Conservation (phyloP, 2,888 invertebrate genomes). For the Osmoderma eremita region DNA sequence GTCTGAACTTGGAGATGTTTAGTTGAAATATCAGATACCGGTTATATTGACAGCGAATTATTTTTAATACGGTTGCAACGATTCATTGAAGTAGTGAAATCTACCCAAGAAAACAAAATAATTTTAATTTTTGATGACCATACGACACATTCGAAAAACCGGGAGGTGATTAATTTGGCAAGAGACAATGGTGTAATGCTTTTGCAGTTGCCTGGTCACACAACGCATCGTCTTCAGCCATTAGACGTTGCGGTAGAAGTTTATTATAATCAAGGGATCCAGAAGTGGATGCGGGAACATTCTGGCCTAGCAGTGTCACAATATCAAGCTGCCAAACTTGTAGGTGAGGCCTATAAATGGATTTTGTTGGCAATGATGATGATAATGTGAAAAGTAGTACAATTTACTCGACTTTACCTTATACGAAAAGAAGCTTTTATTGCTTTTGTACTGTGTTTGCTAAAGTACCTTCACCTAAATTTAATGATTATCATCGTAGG, state of each 20-base stretch:
- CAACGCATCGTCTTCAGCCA: too few species aligned
- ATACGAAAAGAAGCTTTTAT: too few species aligned
- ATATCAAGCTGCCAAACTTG: constrained; percentile 15
- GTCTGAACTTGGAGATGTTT: constrained; percentile 7
- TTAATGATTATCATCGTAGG: too few species aligned
- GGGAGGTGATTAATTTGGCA: constrained; percentile 47
- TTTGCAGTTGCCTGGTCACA: constrained; percentile 51
- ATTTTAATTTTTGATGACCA: constrained; percentile 51
- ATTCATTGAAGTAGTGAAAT: constrained; percentile 55
- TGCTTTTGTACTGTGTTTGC: too few species aligned
- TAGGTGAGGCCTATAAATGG: constrained; percentile 3
- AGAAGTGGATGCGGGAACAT: constrained; percentile 14
- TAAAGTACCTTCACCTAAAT: too few species aligned
- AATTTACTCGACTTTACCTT: too few species aligned
- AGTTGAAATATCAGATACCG: constrained; percentile 22
- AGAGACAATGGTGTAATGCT: background rate
- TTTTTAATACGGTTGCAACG: constrained; percentile 36
- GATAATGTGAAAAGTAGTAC: too few species aligned
- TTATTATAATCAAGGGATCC: constrained; percentile 4
- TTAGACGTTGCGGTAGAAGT: too few species aligned
- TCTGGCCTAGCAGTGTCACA: constrained; percentile 6
- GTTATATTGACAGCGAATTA: constrained; percentile 31
- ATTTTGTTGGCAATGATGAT: too few species aligned
- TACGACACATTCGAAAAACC: constrained; percentile 48
- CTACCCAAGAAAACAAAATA: constrained; percentile 45